Conservation (phyloP, 2,113 vertebrate genomes). For the Cynopterus brachyotis region DNA sequence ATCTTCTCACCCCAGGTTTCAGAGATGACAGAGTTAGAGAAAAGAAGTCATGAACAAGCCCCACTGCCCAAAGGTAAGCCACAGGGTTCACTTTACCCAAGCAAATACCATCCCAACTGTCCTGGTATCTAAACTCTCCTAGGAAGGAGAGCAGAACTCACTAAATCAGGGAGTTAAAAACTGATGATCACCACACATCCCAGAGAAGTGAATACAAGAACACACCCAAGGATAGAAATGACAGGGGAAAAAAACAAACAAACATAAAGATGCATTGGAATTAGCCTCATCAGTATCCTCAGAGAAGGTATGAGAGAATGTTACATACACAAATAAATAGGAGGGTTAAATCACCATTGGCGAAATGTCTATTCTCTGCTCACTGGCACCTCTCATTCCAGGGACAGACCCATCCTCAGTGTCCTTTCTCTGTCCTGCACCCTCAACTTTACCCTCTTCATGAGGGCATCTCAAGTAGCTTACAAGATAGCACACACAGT, state of each 20-base stretch:
- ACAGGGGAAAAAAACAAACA: too few relatives aligned
- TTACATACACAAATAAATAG: background rate
- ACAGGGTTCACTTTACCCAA: background rate
- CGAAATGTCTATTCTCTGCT: background rate
- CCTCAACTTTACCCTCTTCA: background rate
- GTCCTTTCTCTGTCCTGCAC: background rate
- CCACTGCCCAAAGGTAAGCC: background rate
- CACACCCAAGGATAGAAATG: too few relatives aligned
- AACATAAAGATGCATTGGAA: background rate
- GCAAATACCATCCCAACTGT: background rate
- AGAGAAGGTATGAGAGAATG: background rate
- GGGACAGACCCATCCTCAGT: background rate
- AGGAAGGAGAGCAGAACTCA: background rate
- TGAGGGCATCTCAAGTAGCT: background rate
- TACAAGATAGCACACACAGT: background rate
- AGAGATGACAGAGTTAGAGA: background rate
- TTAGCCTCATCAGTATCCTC: background rate
- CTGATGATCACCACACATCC: fast-evolving
- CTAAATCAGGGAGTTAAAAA: background rate
- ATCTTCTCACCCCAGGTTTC: too few relatives aligned
- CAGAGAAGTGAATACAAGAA: background rate
- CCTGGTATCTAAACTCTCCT: fast-evolving
- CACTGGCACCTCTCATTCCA: fast-evolving
- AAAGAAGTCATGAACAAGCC: background rate
- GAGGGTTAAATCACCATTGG: background rate